phyloP scores from a whole-genome alignment of 2,888 invertebrate genomes.

The Colostygia pectinataria region DNA sequence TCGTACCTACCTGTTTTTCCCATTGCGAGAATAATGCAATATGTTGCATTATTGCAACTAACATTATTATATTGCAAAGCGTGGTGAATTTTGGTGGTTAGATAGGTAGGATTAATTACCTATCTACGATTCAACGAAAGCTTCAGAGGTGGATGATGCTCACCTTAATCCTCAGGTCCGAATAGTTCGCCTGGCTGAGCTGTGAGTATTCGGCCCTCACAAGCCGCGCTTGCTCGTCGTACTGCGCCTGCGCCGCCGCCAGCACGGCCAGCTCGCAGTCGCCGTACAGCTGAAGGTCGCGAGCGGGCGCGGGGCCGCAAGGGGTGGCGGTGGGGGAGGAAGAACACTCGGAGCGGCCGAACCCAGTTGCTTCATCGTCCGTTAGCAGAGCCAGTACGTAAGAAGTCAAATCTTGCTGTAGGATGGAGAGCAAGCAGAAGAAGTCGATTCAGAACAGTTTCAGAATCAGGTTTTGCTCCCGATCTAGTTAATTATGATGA shows the following conservation, averaged over 20 bases:
- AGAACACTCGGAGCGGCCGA: conserved; percentile 35
- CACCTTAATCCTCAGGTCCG: conserved; percentile 67
- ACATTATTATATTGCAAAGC: too few relatives aligned
- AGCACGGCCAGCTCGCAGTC: conserved; percentile 74
- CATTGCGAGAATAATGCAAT: too few relatives aligned
- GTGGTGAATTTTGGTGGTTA: too few relatives aligned
- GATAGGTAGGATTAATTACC: too few relatives aligned
- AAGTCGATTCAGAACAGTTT: too few relatives aligned
- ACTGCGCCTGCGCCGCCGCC: conserved; percentile 61
- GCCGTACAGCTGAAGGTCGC: conserved; percentile 68
- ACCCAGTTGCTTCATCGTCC: conserved; percentile 64
- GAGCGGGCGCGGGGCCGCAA: conserved; percentile 44
- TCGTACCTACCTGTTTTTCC: too few relatives aligned
- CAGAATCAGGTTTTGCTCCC: too few relatives aligned
- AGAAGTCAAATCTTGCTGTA: conserved; percentile 68
- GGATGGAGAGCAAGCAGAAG: too few relatives aligned
- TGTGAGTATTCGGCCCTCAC: conserved; percentile 68
- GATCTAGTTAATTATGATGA: too few relatives aligned
- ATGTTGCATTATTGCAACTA: too few relatives aligned
- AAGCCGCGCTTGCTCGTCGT: conserved; percentile 67
- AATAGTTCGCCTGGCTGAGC: conserved; percentile 56
- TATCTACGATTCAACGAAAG: too few relatives aligned
- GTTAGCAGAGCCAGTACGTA: conserved; percentile 71
- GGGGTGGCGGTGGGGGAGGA: conserved; percentile 29
- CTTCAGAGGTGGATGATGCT: not conserved